phyloP scores from a whole-genome alignment of 2,797 vertebrate genomes.

The Bufotes viridis region DNA sequence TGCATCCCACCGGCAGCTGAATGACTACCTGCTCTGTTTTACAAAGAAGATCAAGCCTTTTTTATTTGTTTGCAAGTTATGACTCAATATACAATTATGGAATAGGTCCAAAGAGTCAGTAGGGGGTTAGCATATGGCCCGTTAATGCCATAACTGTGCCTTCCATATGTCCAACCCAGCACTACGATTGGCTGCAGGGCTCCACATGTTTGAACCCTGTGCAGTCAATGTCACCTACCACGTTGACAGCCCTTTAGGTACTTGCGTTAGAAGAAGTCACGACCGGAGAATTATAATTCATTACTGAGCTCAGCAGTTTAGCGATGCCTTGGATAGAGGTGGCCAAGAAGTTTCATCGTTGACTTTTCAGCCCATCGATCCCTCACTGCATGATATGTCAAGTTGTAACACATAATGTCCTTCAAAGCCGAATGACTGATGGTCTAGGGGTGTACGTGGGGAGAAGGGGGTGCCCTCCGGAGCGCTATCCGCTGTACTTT shows the following conservation, averaged over 20 bases:
- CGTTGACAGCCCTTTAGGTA: slow-evolving; percentile 6
- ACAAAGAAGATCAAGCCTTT: not conserved
- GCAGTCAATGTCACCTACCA: slow-evolving; percentile 27
- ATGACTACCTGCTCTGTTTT: not conserved
- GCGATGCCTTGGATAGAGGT: not conserved
- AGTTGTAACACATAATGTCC: not conserved
- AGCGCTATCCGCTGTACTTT: not conserved
- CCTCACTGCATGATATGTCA: slow-evolving; percentile 1
- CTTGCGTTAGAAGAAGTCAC: not conserved
- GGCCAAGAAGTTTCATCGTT: slow-evolving; percentile 16
- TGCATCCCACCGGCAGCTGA: not conserved
- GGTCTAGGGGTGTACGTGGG: not conserved
- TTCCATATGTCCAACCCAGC: slow-evolving; percentile 53
- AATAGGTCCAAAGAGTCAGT: slow-evolving; percentile 40
- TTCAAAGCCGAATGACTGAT: not conserved
- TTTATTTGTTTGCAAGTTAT: slow-evolving; percentile 14
- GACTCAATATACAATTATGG: slow-evolving; percentile 20
- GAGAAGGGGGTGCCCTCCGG: not conserved
- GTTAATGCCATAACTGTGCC: slow-evolving; percentile 43
- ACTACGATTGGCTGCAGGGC: slow-evolving; percentile 54
- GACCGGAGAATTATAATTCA: slow-evolving; percentile 5
- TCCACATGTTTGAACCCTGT: slow-evolving; percentile 31
- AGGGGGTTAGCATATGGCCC: slow-evolving; percentile 56
- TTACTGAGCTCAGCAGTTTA: slow-evolving; percentile 23
- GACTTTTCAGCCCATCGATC: not conserved